phyloP scores from a whole-genome alignment of 2,113 vertebrate species.

The Tamias sibiricus region DNA sequence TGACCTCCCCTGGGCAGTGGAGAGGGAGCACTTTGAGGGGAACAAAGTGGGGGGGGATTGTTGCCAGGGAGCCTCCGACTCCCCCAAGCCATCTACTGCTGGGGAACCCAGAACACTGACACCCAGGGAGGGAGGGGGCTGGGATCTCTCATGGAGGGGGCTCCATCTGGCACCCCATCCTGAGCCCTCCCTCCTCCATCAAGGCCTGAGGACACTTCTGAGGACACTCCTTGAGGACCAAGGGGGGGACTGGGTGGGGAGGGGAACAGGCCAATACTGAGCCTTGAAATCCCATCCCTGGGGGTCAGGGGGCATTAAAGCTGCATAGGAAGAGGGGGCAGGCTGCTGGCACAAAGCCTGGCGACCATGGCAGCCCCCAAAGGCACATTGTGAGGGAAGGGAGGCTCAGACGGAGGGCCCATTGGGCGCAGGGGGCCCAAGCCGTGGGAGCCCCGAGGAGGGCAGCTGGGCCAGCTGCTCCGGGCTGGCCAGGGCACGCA shows the following conservation, averaged over 20 bases:
- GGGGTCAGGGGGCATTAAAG: constrained; percentile 74
- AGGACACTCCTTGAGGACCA: no score
- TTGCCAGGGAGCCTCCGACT: constrained; percentile 37
- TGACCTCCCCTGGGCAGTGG: constrained; percentile 52
- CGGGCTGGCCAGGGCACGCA: constrained; percentile 84
- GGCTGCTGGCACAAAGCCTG: constrained; percentile 59
- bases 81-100: background rate
- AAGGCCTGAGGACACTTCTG: background rate
- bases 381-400: constrained; percentile 82
- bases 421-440: constrained; percentile 71
- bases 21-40: constrained; percentile 14
- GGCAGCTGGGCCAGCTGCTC: constrained; percentile 80
- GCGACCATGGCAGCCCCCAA: constrained; percentile 68
- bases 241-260: background rate
- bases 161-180: background rate
- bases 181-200: background rate
- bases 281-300: constrained; percentile 56
- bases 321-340: constrained; percentile 79
- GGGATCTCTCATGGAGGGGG: background rate
- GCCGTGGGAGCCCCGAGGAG: constrained; percentile 56
- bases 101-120: constrained; percentile 32
- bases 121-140: background rate
- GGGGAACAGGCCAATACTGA: constrained; percentile 14
- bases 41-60: background rate
- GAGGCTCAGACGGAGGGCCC: constrained; percentile 79